These are phyloP conservation scores for Vespertilio murinus DNA, from an alignment of 2,797 vertebrate genomes.

Conservation along the genomic window DNA sequence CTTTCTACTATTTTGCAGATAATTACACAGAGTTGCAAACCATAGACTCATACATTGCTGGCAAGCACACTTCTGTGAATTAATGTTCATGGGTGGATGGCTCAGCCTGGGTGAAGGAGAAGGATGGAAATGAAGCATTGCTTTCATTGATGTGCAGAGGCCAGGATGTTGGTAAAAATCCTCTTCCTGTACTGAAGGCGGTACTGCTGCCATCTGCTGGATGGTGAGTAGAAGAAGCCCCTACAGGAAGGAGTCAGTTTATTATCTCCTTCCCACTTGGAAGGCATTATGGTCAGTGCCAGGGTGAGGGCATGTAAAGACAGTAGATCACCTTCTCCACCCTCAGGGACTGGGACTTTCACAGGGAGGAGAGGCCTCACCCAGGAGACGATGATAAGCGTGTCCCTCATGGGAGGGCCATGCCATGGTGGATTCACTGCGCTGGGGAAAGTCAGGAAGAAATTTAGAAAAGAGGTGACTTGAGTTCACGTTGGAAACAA, in stretches of 20 bases:
- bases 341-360: neutral
- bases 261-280: neutral
- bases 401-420: neutral
- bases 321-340: neutral
- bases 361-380: neutral
- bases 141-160: neutral
- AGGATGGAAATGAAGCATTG: neutral
- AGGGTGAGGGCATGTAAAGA: neutral
- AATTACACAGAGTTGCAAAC: neutral
- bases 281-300: neutral
- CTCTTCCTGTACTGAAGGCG: neutral
- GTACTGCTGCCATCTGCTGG: conserved; percentile 50
- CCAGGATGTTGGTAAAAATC: neutral
- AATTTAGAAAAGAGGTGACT: neutral
- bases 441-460: neutral
- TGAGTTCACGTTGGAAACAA: neutral
- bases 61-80: neutral
- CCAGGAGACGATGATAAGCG: neutral
- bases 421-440: too few relatives aligned
- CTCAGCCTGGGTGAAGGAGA: neutral
- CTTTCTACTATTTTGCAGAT: neutral
- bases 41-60: neutral
- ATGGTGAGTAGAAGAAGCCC: neutral
- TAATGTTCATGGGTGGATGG: neutral
- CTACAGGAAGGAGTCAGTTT: neutral